Evolutionary conservation across 2,113 vertebrate genomes (phyloP).

Genomic region (Isurus oxyrinchus): DNA sequence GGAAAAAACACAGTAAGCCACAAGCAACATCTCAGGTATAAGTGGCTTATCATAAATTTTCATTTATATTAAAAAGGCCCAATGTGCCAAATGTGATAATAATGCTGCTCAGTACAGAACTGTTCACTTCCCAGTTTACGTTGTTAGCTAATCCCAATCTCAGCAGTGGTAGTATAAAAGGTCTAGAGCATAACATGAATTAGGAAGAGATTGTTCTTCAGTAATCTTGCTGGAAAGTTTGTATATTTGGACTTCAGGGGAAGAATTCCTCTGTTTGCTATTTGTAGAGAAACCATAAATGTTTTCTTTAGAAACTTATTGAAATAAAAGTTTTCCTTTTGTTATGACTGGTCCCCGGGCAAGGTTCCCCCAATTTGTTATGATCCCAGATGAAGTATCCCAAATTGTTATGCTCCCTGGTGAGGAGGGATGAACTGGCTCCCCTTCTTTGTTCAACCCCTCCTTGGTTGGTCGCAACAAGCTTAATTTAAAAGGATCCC

Average conservation of each 20-base stretch:
- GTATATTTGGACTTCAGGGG: neutral
- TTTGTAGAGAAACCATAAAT: neutral
- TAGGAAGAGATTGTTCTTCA: neutral
- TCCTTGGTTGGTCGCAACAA: too few species aligned
- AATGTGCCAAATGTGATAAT: neutral
- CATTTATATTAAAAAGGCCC: neutral
- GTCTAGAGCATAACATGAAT: neutral
- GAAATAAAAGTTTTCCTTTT: neutral
- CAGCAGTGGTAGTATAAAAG: neutral
- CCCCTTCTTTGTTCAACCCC: too few species aligned
- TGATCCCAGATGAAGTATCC: too few species aligned
- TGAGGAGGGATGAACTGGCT: too few species aligned
- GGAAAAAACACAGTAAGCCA: neutral
- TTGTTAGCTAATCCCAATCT: neutral
- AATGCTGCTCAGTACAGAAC: neutral
- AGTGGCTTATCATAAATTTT: neutral
- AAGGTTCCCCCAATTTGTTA: too few species aligned
- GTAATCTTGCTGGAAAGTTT: neutral
- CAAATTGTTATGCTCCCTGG: too few species aligned
- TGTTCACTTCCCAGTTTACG: neutral
- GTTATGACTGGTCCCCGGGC: too few species aligned
- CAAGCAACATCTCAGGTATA: neutral
- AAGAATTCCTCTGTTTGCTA: neutral
- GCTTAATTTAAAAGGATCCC: too few species aligned
- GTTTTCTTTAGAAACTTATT: neutral